These are phyloP conservation scores for Sander lucioperca DNA, from an alignment of 2,113 vertebrate genomes.

Conservation along the genomic window DNA sequence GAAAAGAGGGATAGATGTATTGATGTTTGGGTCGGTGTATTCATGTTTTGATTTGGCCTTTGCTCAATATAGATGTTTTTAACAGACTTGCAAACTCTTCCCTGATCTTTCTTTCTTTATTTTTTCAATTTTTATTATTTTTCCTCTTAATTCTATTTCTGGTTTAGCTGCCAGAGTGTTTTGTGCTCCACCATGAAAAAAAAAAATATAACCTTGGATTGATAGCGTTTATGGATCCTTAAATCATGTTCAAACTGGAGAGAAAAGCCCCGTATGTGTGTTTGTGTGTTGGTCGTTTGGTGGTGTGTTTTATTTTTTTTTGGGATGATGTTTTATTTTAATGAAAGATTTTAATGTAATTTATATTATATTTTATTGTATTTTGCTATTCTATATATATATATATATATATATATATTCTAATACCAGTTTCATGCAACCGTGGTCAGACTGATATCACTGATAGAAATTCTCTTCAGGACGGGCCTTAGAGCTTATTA, in stretches of 20 bases:
- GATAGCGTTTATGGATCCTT: conserved; percentile 46
- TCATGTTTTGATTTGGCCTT: conserved; percentile 34
- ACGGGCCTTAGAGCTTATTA: background rate
- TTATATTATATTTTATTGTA: background rate
- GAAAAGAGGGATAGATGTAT: conserved; percentile 9
- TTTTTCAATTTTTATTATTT: background rate
- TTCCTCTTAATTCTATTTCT: conserved; percentile 15
- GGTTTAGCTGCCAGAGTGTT: conserved; percentile 11
- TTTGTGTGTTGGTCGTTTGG: background rate
- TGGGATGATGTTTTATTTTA: background rate
- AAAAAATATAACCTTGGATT: conserved; percentile 49
- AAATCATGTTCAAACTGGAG: conserved; percentile 43
- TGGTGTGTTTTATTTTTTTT: background rate
- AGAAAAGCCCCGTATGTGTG: conserved; percentile 18
- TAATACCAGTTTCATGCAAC: background rate
- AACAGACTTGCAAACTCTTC: conserved; percentile 20
- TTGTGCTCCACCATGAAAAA: conserved; percentile 20
- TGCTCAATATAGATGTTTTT: conserved; percentile 50
- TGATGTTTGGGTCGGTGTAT: conserved; percentile 17
- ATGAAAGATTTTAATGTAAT: background rate
- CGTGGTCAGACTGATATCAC: background rate
- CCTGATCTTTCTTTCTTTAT: conserved; percentile 1
- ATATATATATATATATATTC: too few relatives aligned
- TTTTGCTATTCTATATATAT: background rate
- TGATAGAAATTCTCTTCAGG: background rate